phyloP scores from a whole-genome alignment of 1,140 invertebrate genomes.

The Drosophila biarmipes region DNA sequence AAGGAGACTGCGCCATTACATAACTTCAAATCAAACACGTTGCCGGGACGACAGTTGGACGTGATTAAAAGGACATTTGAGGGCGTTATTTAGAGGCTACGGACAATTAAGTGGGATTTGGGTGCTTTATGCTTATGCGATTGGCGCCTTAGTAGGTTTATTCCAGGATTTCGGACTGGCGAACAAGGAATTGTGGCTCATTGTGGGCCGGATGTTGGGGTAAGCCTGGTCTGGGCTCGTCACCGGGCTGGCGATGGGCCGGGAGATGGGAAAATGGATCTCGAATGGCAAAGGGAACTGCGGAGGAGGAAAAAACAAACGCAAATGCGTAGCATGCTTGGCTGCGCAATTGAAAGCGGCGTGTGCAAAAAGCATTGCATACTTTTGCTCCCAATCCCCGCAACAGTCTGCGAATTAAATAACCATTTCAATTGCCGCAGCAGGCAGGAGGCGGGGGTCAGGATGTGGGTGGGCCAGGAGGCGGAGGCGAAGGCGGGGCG shows the following conservation, averaged over 20 bases:
- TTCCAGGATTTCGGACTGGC: background rate
- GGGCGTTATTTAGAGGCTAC: slow-evolving; percentile 13
- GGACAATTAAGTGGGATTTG: slow-evolving; percentile 64
- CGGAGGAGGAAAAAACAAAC: slow-evolving; percentile 2
- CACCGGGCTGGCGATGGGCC: background rate
- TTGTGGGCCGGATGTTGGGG: slow-evolving; percentile 21
- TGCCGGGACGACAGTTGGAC: slow-evolving; percentile 33
- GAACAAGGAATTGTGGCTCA: slow-evolving; percentile 30
- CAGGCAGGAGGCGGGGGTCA: background rate
- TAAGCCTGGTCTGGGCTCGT: slow-evolving; percentile 24
- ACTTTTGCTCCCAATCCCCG: slow-evolving; percentile 7
- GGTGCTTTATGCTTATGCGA: slow-evolving; percentile 62
- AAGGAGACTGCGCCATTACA: slow-evolving; percentile 42
- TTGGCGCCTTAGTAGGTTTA: slow-evolving; percentile 55
- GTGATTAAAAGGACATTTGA: slow-evolving; percentile 71
- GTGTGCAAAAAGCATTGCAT: slow-evolving; percentile 1
- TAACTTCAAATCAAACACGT: slow-evolving; percentile 73
- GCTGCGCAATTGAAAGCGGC: slow-evolving; percentile 30
- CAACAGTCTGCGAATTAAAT: slow-evolving; percentile 38
- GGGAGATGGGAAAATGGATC: background rate
- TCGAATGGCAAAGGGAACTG: too few relatives aligned
- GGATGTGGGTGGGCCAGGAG: background rate
- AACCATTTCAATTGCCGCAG: slow-evolving; percentile 23
- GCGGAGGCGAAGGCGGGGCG: too few relatives aligned
- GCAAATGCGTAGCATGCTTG: slow-evolving; percentile 28